phyloP scores from a whole-genome alignment of 2,888 invertebrate genomes.

The Atherix ibis region DNA sequence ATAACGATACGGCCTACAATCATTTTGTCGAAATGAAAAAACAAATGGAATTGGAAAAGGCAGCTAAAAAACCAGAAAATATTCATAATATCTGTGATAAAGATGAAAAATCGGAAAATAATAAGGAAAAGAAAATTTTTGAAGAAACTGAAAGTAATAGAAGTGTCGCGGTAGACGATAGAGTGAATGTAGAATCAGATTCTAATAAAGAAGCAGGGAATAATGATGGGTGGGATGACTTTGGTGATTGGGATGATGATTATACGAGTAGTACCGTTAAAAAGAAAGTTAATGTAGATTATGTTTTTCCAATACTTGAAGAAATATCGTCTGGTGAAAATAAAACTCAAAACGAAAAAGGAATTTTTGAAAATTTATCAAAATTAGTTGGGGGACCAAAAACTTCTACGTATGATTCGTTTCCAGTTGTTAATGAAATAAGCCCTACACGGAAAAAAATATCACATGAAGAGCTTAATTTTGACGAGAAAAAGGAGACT shows the following conservation, averaged over 20 bases:
- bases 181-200: not conserved
- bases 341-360: conserved; percentile 8
- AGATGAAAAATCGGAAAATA: not conserved
- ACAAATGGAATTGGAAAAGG: too few species aligned
- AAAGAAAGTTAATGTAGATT: too few species aligned
- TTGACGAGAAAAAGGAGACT: not conserved
- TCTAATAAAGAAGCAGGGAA: not conserved
- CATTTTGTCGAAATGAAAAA: too few species aligned
- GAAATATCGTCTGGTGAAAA: too few species aligned
- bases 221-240: conserved; percentile 37
- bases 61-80: too few species aligned
- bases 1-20: too few species aligned
- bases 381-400: too few species aligned
- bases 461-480: not conserved
- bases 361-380: too few species aligned
- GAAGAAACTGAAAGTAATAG: not conserved
- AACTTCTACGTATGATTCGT: conserved; percentile 5
- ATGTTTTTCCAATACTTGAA: too few species aligned
- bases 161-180: not conserved
- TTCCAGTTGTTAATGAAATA: conserved; percentile 16
- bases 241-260: conserved; percentile 34
- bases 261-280: too few species aligned
- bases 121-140: not conserved
- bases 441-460: not conserved
- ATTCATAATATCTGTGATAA: too few species aligned